These are phyloP conservation scores for Eupithecia centaureata DNA, from an alignment of 2,888 invertebrate species.

Conservation along the genomic window DNA sequence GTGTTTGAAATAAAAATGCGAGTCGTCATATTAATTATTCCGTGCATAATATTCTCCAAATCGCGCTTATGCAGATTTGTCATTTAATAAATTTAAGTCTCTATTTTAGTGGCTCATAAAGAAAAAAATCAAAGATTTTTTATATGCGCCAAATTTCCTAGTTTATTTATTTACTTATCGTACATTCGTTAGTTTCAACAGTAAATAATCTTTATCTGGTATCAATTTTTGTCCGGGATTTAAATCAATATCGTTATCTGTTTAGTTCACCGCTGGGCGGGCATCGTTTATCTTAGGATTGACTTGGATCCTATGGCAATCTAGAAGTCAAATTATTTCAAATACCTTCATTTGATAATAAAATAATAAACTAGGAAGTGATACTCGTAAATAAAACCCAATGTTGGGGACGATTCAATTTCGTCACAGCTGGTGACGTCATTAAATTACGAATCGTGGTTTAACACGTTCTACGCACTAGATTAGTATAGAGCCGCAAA, in stretches of 20 bases:
- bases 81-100: no score
- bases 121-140: no score
- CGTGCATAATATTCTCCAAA: no score
- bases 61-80: no score
- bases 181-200: no score
- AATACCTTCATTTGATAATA: neutral
- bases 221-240: neutral
- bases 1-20: no score
- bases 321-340: neutral
- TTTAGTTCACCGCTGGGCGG: neutral
- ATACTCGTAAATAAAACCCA: neutral
- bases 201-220: no score
- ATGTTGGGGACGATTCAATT: neutral
- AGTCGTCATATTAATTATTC: no score
- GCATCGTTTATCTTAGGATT: neutral
- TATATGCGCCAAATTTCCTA: no score
- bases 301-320: neutral
- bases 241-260: neutral
- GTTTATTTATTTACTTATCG: no score
- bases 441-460: neutral
- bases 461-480: constrained; percentile 3
- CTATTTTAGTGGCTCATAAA: no score
- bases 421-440: neutral
- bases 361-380: neutral
- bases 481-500: neutral